A percentile compares a stretch with the other conserved stretches of the same genome.
Evolutionary conservation across 2,797 vertebrate species (phyloP).

Genomic region (Lemur catta): DNA sequence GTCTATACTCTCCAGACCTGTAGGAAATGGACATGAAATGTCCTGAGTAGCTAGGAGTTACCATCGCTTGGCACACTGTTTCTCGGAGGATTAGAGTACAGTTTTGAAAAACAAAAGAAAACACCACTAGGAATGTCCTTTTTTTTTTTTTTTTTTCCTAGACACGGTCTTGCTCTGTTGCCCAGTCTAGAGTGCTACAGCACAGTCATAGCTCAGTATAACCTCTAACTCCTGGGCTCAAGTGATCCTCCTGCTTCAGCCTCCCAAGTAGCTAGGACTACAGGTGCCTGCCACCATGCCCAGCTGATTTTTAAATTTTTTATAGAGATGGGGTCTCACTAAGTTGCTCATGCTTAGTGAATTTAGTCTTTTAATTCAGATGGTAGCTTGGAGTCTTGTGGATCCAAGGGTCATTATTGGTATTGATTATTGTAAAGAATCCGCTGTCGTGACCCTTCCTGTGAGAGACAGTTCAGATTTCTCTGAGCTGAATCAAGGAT

Average conservation of each 20-base stretch:
- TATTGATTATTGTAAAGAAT: not conserved
- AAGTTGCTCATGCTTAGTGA: not conserved
- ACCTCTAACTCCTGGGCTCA: not conserved
- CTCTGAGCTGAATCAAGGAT: not conserved
- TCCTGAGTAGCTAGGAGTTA: not conserved
- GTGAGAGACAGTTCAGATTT: not conserved
- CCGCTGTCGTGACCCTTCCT: not conserved
- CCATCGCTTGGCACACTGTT: not conserved
- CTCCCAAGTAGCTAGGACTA: not conserved
- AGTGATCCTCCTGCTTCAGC: too few species aligned
- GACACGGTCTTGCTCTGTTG: not conserved
- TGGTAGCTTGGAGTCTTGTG: not conserved
- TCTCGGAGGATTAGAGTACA: not conserved
- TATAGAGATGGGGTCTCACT: not conserved
- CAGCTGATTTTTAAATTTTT: not conserved
- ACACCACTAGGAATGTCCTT: not conserved
- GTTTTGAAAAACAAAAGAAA: not conserved
- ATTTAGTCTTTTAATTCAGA: not conserved
- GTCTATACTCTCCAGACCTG: not conserved
- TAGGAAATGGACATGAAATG: not conserved
- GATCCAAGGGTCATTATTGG: not conserved
- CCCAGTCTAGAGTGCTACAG: not conserved
- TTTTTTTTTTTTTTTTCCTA: not conserved
- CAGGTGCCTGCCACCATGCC: not conserved
- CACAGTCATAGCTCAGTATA: not conserved